phyloP scores from a whole-genome alignment of 2,797 vertebrate species.

The Gymnoscopelus microlampas region DNA sequence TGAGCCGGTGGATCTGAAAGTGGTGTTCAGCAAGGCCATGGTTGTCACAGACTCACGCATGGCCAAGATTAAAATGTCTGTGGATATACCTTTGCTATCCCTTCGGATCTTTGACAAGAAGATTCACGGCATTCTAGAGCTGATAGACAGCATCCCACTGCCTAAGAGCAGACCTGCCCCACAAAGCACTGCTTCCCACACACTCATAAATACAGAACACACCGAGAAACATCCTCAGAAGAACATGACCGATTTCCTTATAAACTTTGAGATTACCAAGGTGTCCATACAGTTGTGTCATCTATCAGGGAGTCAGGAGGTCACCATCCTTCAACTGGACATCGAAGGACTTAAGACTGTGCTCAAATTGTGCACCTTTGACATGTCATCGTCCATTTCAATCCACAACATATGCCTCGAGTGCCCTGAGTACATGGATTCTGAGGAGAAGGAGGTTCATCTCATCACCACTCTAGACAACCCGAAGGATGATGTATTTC shows the following conservation, averaged over 20 bases:
- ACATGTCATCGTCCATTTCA: conserved; percentile 90
- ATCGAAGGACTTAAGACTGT: conserved; percentile 91
- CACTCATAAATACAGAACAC: conserved; percentile 45
- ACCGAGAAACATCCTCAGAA: conserved; percentile 84
- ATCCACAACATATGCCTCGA: conserved; percentile 92
- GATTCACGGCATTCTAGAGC: conserved; percentile 86
- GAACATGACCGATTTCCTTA: conserved; percentile 89
- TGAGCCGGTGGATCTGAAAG: conserved; percentile 91
- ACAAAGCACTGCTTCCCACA: conserved; percentile 32
- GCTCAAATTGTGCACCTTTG: conserved; percentile 89
- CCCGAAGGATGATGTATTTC: conserved; percentile 87
- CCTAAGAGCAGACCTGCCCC: conserved; percentile 81
- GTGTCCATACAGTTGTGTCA: conserved; percentile 90
- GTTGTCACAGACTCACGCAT: conserved; percentile 94
- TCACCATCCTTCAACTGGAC: conserved; percentile 86
- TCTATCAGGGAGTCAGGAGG: conserved; percentile 78
- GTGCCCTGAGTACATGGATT: conserved; percentile 93
- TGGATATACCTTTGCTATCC: conserved; percentile 91
- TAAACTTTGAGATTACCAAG: conserved; percentile 92
- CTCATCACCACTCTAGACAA: conserved; percentile 96
- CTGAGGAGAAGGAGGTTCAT: conserved; percentile 88
- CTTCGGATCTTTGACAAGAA: conserved; percentile 93
- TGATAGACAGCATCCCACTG: conserved; percentile 94
- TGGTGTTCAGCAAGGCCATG: conserved; percentile 94
- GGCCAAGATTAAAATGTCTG: conserved; percentile 96